Conservation (phyloP, 2,113 vertebrate genomes). For the Arizona elegans region DNA sequence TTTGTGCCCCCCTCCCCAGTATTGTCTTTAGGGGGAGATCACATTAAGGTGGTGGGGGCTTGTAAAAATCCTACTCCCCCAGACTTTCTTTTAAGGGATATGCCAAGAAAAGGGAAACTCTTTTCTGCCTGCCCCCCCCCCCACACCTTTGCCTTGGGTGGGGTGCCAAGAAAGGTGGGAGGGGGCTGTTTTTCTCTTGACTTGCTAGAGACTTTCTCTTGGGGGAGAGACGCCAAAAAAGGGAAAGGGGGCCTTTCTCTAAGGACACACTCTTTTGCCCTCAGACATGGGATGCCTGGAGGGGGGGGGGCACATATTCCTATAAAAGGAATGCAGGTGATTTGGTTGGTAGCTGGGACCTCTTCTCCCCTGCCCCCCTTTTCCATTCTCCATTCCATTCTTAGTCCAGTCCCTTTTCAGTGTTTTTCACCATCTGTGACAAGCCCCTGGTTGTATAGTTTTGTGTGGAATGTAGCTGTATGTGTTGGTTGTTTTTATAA, state of each 20-base stretch:
- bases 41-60: background rate
- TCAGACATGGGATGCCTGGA: background rate
- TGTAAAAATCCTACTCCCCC: background rate
- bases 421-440: background rate
- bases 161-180: background rate
- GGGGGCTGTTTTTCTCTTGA: background rate
- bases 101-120: background rate
- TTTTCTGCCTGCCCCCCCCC: background rate
- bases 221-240: background rate
- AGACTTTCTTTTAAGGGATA: too few relatives aligned
- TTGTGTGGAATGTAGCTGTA: background rate
- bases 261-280: background rate
- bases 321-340: background rate
- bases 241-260: background rate
- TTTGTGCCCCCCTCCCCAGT: background rate
- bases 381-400: background rate
- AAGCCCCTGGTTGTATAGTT: background rate
- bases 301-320: background rate
- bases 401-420: background rate
- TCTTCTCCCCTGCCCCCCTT: background rate
- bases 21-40: background rate
- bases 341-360: background rate
- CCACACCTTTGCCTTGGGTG: background rate
- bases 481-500: background rate
- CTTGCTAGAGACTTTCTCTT: too few relatives aligned